Evolutionary conservation across 2,113 vertebrate species (phyloP).

Genomic region (Hypocryptadius cinnamomeus): DNA sequence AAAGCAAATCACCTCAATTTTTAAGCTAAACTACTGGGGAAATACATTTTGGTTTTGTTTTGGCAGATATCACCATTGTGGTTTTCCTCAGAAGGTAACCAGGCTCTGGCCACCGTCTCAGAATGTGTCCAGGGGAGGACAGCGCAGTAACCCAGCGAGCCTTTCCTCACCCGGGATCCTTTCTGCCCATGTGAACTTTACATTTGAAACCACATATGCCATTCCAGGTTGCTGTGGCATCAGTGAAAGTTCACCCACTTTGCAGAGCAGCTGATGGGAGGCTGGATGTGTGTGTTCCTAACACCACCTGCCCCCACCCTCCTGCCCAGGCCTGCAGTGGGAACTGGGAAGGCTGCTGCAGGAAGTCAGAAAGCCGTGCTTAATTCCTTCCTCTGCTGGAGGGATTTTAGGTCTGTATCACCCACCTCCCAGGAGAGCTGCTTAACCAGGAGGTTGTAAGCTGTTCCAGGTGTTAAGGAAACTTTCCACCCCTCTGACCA

Average conservation of each 20-base stretch:
- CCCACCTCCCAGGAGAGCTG: conserved; percentile 16
- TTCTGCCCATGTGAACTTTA: neutral
- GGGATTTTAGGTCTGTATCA: conserved; percentile 1
- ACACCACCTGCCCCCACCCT: neutral
- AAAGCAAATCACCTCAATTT: neutral
- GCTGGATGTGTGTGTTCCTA: neutral
- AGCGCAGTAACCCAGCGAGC: neutral
- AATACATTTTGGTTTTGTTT: neutral
- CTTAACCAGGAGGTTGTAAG: conserved; percentile 7
- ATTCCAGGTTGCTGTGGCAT: rapidly evolving
- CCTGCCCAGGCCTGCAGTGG: neutral
- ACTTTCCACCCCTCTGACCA: conserved; percentile 28
- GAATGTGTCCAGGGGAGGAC: neutral
- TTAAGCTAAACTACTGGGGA: neutral
- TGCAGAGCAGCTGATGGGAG: neutral
- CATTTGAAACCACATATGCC: rapidly evolving
- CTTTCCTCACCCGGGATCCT: neutral
- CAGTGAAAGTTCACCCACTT: neutral
- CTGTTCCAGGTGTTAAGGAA: conserved; percentile 57
- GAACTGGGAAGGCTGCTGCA: neutral
- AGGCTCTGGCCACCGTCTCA: neutral
- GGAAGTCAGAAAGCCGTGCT: conserved; percentile 1
- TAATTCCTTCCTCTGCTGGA: conserved; percentile 50
- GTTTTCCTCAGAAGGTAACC: neutral
- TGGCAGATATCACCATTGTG: neutral